Conservation (phyloP, 1,140 invertebrate genomes). For the Dendroctonus valens region DNA sequence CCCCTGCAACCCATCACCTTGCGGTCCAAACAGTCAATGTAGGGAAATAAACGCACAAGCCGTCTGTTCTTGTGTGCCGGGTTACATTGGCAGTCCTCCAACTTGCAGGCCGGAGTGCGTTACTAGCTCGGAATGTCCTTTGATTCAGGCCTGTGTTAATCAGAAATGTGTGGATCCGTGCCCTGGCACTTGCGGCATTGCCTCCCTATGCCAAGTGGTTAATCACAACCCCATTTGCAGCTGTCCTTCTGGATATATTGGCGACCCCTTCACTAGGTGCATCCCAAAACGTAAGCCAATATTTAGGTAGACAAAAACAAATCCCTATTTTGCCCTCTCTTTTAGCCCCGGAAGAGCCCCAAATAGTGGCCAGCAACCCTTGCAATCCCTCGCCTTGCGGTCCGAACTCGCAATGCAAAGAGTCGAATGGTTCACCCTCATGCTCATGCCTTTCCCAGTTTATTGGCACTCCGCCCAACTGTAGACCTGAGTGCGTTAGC, state of each 20-base stretch:
- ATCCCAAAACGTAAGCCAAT: conserved; percentile 42
- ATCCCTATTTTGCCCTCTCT: conserved; percentile 11
- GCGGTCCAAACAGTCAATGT: conserved; percentile 63
- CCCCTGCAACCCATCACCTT: conserved; percentile 51
- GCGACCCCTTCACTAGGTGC: conserved; percentile 68
- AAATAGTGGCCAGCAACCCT: conserved; percentile 59
- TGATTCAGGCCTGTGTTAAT: conserved; percentile 60
- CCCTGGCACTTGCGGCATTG: conserved; percentile 60
- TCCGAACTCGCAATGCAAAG: conserved; percentile 72
- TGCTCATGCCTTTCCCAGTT: conserved; percentile 74
- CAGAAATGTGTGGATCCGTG: conserved; percentile 66
- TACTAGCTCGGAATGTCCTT: conserved; percentile 62
- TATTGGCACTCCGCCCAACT: conserved; percentile 62
- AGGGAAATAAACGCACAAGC: conserved; percentile 58
- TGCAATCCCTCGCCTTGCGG: conserved; percentile 83
- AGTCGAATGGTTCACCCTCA: conserved; percentile 75
- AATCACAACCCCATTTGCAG: conserved; percentile 58
- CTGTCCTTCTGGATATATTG: conserved; percentile 49
- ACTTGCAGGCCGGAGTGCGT: conserved; percentile 61
- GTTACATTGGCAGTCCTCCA: conserved; percentile 54
- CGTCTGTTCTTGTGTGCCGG: conserved; percentile 54
- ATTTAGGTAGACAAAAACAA: neutral
- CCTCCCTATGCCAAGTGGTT: conserved; percentile 62
- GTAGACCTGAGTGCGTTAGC: conserved; percentile 64
- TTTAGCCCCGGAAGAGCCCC: conserved; percentile 49